These are phyloP conservation scores for Drosophila melanogaster DNA, from an alignment of 1,140 invertebrate species.

Conservation along the genomic window Release_6_plus_ISO1_MT NT_033777.3:4394001-4394500, in stretches of 20 bases:
- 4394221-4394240: neutral
- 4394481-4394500: conserved; percentile 2
- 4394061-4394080: conserved; percentile 2
- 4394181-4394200: conserved; percentile 25
- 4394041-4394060: conserved; percentile 16
- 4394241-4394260: conserved; percentile 34
- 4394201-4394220: conserved; percentile 23
- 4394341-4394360: conserved; percentile 48
- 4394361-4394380: conserved; percentile 63
- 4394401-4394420: conserved; percentile 71
- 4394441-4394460: too few relatives aligned
- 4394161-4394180: conserved; percentile 25
- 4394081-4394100: conserved; percentile 9
- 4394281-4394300: conserved; percentile 72
- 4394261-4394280: conserved; percentile 55
- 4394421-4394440: conserved; percentile 1
- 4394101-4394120: conserved; percentile 15
- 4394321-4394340: conserved; percentile 30
- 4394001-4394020: conserved; percentile 77
- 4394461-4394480: neutral
- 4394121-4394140: conserved; percentile 23
- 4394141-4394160: conserved; percentile 21
- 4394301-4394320: conserved; percentile 35
- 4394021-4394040: conserved; percentile 76
- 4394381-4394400: conserved; percentile 71